A percentile compares a stretch with the other conserved stretches of the same genome.
Evolutionary conservation across 2,888 invertebrate genomes (phyloP).

Genomic region (Matsumyia berberina): DNA sequence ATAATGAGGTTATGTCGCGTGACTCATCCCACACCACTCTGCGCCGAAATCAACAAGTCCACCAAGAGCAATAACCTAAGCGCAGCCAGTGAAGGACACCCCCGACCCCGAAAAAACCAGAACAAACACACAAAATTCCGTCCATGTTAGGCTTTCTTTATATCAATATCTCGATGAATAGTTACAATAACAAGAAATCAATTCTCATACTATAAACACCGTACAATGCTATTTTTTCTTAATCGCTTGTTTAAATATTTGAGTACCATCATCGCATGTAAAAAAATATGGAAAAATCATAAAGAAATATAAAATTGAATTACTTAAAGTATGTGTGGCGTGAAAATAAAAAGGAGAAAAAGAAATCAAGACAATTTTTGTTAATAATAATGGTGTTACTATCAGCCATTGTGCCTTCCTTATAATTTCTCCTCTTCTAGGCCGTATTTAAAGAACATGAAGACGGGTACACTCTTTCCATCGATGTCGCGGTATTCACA

Average conservation of each 20-base stretch:
- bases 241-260: constrained; percentile 61
- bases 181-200: constrained; percentile 60
- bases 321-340: constrained; percentile 63
- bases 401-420: constrained; percentile 65
- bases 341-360: constrained; percentile 32
- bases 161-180: constrained; percentile 70
- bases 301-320: constrained; percentile 73
- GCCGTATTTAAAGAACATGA: constrained; percentile 98
- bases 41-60: constrained; percentile 65
- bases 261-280: constrained; percentile 59
- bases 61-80: constrained; percentile 62
- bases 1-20: constrained; percentile 57
- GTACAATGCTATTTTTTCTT: constrained; percentile 46
- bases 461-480: constrained; percentile 92
- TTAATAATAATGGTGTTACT: constrained; percentile 32
- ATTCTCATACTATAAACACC: constrained; percentile 56
- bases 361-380: constrained; percentile 49
- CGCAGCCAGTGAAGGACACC: constrained; percentile 57
- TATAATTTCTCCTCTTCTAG: constrained; percentile 98
- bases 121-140: constrained; percentile 48
- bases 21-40: constrained; percentile 47
- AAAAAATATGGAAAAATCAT: constrained; percentile 43
- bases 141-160: constrained; percentile 59
- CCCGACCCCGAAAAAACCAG: neutral
- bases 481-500: constrained; percentile 96